Base-by-base conservation (phyloP, 2,797 vertebrate genomes). In the Tamandua tetradactyla region DNA sequence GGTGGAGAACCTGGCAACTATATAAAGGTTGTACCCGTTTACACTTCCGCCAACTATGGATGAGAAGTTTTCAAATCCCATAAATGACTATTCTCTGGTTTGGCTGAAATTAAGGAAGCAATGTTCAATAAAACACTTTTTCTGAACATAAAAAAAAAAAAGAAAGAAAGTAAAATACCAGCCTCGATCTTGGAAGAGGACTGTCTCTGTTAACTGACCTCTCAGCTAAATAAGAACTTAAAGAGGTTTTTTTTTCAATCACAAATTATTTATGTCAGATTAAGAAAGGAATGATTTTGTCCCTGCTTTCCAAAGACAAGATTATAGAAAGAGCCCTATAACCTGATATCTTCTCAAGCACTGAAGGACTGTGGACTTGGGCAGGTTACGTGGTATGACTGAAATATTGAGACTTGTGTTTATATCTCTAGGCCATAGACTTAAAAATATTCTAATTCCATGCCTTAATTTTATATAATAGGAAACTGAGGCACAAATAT, bases 141-240 rank as follows among this genome's bases (percentile, higher is more conserved):
- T n/a, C n/a, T n/a, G n/a, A n/a, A n/a, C n/a, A n/a, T n/a, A n/a
- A n/a, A n/a, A n/a, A n/a, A n/a, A n/a, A n/a, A n/a, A n/a, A n/a
- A n/a, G n/a, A n/a, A n/a, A n/a, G n/a, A n/a, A n/a, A n/a, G n/a
- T 86, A 78, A 93, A 91, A 91, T 88, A 27, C 74, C 44, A 47
- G 44, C 44, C 11, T 79, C 91, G 32, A 55, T 94, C 17, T 62
- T 83, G 44, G 44, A 88, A 91, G 78, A 89, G 87, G 59, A 42
- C 35, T 75, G 0, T 87, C 49, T 96, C 75, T 95, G 12, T 3
- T 37, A 68, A n/a, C 62, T 64, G 62, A 82, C 9, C 17, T 14
- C 35, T 94, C 14, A 88, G 30, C 82, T 95, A 55, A 92, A 42
- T 72, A 69, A 90, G 57, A 20, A 72, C 30, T 92, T 79, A 68